Evolutionary conservation across 2,797 vertebrate species (phyloP).

Genomic region (Danio jaintianensis): DNA sequence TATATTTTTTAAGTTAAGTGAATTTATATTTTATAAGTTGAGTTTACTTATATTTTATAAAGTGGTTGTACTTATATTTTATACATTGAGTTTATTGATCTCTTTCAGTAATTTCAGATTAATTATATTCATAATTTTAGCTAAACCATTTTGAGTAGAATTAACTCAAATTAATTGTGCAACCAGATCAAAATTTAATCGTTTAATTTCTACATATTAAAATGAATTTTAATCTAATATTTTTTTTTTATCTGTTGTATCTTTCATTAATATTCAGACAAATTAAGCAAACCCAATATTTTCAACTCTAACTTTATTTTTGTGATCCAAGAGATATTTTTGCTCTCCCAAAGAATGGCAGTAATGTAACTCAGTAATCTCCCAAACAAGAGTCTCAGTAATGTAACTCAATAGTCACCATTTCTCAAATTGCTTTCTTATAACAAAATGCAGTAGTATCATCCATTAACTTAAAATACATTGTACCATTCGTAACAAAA

Average conservation of each 20-base stretch:
- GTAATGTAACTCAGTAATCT: not conserved
- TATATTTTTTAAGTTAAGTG: conserved; percentile 6
- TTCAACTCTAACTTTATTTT: conserved; percentile 14
- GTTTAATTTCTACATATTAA: conserved; percentile 3
- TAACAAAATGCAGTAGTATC: not conserved
- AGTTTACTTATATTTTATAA: not conserved
- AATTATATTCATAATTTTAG: not conserved
- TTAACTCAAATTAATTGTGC: not conserved
- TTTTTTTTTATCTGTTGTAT: not conserved
- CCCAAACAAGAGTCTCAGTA: too few relatives aligned
- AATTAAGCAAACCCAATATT: not conserved
- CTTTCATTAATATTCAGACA: conserved; percentile 13
- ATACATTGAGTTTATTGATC: not conserved
- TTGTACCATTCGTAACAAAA: not conserved
- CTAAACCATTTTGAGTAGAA: conserved; percentile 8
- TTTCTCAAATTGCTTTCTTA: conserved; percentile 8
- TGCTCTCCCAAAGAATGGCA: not conserved
- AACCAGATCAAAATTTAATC: conserved; percentile 13
- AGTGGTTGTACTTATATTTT: conserved; percentile 1
- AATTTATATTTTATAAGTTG: not conserved
- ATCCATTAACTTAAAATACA: not conserved
- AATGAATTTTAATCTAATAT: conserved; percentile 8
- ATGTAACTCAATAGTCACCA: not conserved
- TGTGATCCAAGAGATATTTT: conserved; percentile 18
- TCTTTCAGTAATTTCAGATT: not conserved